Evolutionary conservation across 2,888 invertebrate species (phyloP).

Genomic region (Leucophenga montana): DNA sequence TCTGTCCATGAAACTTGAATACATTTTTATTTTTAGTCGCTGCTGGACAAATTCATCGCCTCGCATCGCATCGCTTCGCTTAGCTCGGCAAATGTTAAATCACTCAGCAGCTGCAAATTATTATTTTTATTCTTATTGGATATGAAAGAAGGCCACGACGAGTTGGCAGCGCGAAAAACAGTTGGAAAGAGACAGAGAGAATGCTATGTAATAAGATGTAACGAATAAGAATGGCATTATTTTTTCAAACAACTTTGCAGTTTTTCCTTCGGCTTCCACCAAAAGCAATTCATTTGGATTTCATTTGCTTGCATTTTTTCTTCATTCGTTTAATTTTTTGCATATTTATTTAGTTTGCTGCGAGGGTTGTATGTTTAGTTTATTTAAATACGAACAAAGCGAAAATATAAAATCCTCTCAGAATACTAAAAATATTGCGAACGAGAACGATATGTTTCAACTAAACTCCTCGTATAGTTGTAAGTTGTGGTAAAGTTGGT

Average conservation of each 20-base stretch:
- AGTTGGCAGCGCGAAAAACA: too few relatives aligned
- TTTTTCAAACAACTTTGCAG: not conserved
- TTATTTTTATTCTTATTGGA: conserved; percentile 7
- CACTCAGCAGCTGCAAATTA: conserved; percentile 13
- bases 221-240: not conserved
- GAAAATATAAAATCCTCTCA: not conserved
- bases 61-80: conserved; percentile 1
- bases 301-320: not conserved
- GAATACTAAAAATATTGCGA: not conserved
- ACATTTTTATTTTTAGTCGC: too few relatives aligned
- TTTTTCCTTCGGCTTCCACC: not conserved
- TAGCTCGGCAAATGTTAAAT: conserved; percentile 8
- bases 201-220: too few relatives aligned
- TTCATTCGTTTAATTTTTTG: not conserved
- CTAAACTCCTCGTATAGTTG: too few relatives aligned
- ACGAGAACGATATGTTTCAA: too few relatives aligned
- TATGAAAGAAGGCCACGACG: too few relatives aligned
- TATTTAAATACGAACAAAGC: not conserved
- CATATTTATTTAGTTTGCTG: not conserved
- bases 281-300: conserved; percentile 7
- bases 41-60: too few relatives aligned
- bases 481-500: too few relatives aligned
- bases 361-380: not conserved
- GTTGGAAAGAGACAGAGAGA: too few relatives aligned
- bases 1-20: not conserved